Evolutionary conservation across 2,888 invertebrate species (phyloP).

Genomic region (Digitonthophagus gazella): DNA sequence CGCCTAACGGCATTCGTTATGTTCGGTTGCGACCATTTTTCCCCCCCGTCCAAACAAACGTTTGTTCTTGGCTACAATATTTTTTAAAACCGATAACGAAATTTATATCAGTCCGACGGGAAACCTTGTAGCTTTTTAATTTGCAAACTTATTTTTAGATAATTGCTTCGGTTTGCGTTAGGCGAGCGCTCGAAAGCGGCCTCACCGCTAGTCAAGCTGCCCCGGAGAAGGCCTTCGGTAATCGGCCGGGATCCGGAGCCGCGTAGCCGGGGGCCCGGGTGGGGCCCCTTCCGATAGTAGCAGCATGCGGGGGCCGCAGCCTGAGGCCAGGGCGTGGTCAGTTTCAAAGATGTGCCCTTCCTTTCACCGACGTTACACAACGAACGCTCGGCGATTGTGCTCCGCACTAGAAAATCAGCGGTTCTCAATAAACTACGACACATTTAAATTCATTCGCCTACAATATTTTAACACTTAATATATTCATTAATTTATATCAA

Average conservation of each 20-base stretch:
- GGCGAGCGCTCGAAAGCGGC: neutral
- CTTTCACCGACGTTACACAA: slow-evolving; percentile 52
- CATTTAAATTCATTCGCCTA: no score
- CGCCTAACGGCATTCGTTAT: neutral
- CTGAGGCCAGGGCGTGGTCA: slow-evolving; percentile 49
- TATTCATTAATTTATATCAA: no score
- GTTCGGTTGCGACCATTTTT: neutral
- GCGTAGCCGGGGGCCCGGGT: slow-evolving; percentile 25
- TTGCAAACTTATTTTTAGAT: neutral
- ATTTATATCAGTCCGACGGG: neutral
- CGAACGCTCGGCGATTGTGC: slow-evolving; percentile 35
- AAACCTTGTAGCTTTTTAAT: neutral
- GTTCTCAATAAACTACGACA: neutral
- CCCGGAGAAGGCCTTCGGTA: slow-evolving; percentile 4
- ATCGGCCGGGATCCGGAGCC: slow-evolving; percentile 26
- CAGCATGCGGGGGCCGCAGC: slow-evolving; percentile 49
- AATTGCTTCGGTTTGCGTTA: neutral
- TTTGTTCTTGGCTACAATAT: no score
- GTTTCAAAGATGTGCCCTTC: slow-evolving; percentile 51
- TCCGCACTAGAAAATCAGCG: slow-evolving; percentile 15
- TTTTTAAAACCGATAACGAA: no score
- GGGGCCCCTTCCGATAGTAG: slow-evolving; percentile 33
- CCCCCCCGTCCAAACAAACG: no score
- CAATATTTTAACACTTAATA: neutral
- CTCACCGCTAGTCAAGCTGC: neutral